Conservation (phyloP, 1,140 invertebrate genomes). For the Fopius arisanus region DNA sequence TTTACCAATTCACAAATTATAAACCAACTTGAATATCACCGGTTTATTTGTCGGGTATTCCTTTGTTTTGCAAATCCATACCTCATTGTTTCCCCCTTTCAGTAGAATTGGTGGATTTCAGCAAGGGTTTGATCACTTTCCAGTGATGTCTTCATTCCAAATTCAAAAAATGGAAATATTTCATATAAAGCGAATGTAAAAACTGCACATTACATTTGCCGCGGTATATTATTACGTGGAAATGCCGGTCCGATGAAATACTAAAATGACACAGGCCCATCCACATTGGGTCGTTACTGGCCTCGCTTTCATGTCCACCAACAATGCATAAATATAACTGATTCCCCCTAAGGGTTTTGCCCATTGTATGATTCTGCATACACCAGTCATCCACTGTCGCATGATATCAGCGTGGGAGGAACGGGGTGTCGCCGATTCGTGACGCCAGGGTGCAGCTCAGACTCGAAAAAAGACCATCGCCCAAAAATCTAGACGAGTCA, state of each 20-base stretch:
- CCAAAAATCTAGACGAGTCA: not conserved
- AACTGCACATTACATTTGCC: not conserved
- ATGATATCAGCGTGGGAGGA: conserved; percentile 18
- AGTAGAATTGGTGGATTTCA: not conserved
- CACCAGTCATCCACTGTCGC: conserved; percentile 24
- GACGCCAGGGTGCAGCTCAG: conserved; percentile 3
- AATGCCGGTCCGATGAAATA: conserved; percentile 30
- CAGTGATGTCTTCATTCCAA: not conserved
- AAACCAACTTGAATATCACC: not conserved
- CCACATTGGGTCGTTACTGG: conserved; percentile 34
- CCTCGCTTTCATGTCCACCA: conserved; percentile 33
- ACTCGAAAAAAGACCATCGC: not conserved
- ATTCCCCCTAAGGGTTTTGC: conserved; percentile 28
- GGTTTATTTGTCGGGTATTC: conserved; percentile 16
- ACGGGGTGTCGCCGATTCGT: conserved; percentile 4
- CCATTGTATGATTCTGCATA: conserved; percentile 30
- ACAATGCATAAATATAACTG: conserved; percentile 39
- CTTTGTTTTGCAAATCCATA: conserved; percentile 29
- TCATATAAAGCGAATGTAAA: not conserved
- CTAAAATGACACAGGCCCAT: conserved; percentile 28
- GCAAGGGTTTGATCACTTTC: not conserved
- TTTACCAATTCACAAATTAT: conserved; percentile 25
- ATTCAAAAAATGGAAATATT: not conserved
- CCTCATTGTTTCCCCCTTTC: not conserved
- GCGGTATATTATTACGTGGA: not conserved